Evolutionary conservation across 2,113 vertebrate genomes (phyloP), one percentile per base, ranked within the genome.

Genomic region (Mastomys natalensis): DNA sequence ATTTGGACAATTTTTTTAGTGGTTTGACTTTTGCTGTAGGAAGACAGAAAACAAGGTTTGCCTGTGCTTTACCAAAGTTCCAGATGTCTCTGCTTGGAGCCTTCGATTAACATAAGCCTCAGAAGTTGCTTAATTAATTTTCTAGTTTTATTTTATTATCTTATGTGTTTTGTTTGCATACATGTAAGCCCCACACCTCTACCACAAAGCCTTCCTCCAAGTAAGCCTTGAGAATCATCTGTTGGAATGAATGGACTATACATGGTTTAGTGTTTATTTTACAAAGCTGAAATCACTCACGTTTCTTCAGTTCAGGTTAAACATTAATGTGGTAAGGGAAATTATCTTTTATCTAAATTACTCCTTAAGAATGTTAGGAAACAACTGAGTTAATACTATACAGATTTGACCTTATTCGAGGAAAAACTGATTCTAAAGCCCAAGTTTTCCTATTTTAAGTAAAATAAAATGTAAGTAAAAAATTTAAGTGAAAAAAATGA

Each of bases 271-370:
- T 45, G 77, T 3, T 89, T 86, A 53, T 34, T 96, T 89, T 91
- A 37, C 37, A 72, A 90, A 58, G 60, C 16, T 31, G 51, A 84
- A 92, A 60, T 82, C 10, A n/a, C 62, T 95, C 64, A 74, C 19
- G 8, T 89, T 92, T 87, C 58, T 55, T 29, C n/a, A 73, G 19
- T 29, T 55, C 51, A 31, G 22, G 68, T 94, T 87, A 90, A 95
- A 92, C 73, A 87, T 90, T 95, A 92, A 86, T 81, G 80, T 24
- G 34, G 74, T 7, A 17, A 84, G 45, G 70, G 40, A 78, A 94
- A 90, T 73, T 89, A 19, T 64, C 70, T 31, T 78, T 92, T 90
- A 86, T 81, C 92, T 77, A 90, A 95, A 96, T 82, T 82, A 48
- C 68, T 10, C n/a, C 9, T 81, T 84, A 53, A 87, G 51, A 87